phyloP scores from a whole-genome alignment of 2,113 vertebrate genomes.

The Gopherus flavomarginatus region DNA sequence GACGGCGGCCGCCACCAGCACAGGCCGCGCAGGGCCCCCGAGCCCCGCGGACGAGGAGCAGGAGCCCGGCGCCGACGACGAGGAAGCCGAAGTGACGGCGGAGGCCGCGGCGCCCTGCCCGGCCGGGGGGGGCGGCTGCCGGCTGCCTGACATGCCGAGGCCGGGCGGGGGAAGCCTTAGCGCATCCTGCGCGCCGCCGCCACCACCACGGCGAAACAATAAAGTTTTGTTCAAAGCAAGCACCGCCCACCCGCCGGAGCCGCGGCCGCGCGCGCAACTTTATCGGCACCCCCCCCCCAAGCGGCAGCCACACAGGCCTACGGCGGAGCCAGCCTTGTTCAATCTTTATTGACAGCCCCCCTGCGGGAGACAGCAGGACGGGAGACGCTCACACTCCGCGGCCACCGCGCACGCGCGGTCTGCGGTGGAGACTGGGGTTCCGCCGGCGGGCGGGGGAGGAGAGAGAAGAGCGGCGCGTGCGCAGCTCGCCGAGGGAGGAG shows the following conservation, averaged over 20 bases:
- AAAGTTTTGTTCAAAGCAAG: slow-evolving; percentile 54
- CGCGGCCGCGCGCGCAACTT: neutral
- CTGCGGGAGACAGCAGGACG: no score
- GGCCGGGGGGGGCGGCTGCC: slow-evolving; percentile 70
- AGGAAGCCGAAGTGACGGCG: slow-evolving; percentile 63
- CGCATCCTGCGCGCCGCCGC: slow-evolving; percentile 55
- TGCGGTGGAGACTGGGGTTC: neutral
- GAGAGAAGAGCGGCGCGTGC: neutral
- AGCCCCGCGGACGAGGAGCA: slow-evolving; percentile 72
- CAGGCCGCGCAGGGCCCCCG: slow-evolving; percentile 55
- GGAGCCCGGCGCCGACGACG: slow-evolving; percentile 59
- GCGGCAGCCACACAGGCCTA: no score
- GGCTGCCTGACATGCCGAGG: slow-evolving; percentile 77
- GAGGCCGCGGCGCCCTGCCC: slow-evolving; percentile 59
- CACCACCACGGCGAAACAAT: slow-evolving; percentile 51
- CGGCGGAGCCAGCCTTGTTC: neutral
- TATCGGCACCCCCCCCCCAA: neutral
- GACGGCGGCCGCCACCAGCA: slow-evolving; percentile 63
- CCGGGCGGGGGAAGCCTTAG: slow-evolving; percentile 35
- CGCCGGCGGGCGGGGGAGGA: no score
- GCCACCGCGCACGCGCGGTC: neutral
- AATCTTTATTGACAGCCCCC: slow-evolving; percentile 3
- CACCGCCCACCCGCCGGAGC: neutral
- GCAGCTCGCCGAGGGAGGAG: neutral
- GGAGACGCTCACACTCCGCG: neutral